These are phyloP conservation scores for Philhelius pedissequus DNA, from an alignment of 2,888 invertebrate species.

Conservation along the genomic window DNA sequence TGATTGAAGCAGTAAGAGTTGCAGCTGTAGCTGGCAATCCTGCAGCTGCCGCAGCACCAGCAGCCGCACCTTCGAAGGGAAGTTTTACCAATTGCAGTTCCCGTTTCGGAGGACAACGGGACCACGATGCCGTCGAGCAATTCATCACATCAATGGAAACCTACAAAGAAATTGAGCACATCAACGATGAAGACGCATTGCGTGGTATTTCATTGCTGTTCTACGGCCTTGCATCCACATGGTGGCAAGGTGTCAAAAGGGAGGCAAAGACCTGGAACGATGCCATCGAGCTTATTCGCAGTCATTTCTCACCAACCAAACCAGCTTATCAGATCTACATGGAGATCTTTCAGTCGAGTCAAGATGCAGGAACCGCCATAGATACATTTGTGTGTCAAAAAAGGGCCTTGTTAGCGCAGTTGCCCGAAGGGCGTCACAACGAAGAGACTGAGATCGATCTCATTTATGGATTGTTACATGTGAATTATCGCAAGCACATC, in stretches of 20 bases:
- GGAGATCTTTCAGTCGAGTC: constrained; percentile 75
- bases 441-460: constrained; percentile 76
- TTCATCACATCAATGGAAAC: constrained; percentile 74
- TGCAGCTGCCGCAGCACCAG: not conserved
- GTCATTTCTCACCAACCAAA: constrained; percentile 75
- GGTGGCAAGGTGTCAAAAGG: constrained; percentile 76
- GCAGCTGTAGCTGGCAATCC: constrained; percentile 69
- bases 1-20: constrained; percentile 74
- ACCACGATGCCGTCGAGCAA: constrained; percentile 75
- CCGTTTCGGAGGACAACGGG: constrained; percentile 73
- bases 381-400: constrained; percentile 75
- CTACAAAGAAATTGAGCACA: constrained; percentile 75
- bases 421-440: constrained; percentile 75
- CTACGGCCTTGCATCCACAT: constrained; percentile 74
- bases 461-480: constrained; percentile 74
- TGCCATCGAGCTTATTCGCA: constrained; percentile 74
- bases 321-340: constrained; percentile 76
- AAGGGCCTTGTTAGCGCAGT: constrained; percentile 75
- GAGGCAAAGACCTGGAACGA: constrained; percentile 76
- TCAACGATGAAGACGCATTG: constrained; percentile 74
- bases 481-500: constrained; percentile 75
- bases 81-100: constrained; percentile 73
- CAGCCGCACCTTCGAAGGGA: constrained; percentile 69
- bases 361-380: constrained; percentile 71
- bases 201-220: constrained; percentile 75